Base-by-base conservation (phyloP, 2,888 invertebrate genomes). In the Acanthacorydalis orientalis region DNA sequence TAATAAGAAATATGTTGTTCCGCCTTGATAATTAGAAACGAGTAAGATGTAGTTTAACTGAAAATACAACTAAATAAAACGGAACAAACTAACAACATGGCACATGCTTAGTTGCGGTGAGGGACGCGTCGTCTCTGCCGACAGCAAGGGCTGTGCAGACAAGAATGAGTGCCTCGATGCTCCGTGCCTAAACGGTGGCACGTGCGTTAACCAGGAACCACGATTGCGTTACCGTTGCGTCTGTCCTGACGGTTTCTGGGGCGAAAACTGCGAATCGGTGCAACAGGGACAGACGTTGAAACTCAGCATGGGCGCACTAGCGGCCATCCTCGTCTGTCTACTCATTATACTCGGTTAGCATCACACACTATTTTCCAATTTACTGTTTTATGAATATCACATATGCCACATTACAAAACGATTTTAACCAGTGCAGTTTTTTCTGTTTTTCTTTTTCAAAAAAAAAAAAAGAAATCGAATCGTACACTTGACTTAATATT, bases 271-370 rank as follows among this genome's bases (percentile, higher is more conserved):
- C 69, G 91, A 90, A 64, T 80, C 90, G 56, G 83, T 89, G 54
- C 88, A 90, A 64, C 92, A 95, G 65, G 92, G 91, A 58, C 90
- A 90, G 70, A 90, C 90, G 53, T 77, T 96, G 60, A 91, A 92
- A 63, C 80, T 97, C 64, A 91, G 93, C 72, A 90, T 90, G 82
- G 92, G 93, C 56, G 96, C 96, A 52, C 76, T 98, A 57, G 91
- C 95, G 53, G 93, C 95, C 63, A 96, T 98, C 66, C 78, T 97
- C 67, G 89, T 96, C 70, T 96, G 95, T 72, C 81, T 96, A 62
- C 80, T 95, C 68, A 88, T 93, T 68, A 90, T 97, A 62, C 80
- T 96, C 69, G 85, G 96, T 96, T 80, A 89, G 90, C 83, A 63
- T 58, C 51, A 50, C 50, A 52, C 50, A 47, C 51, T 44, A 46